Conservation (phyloP, 2,888 invertebrate genomes). For the Acheta domesticus region DNA sequence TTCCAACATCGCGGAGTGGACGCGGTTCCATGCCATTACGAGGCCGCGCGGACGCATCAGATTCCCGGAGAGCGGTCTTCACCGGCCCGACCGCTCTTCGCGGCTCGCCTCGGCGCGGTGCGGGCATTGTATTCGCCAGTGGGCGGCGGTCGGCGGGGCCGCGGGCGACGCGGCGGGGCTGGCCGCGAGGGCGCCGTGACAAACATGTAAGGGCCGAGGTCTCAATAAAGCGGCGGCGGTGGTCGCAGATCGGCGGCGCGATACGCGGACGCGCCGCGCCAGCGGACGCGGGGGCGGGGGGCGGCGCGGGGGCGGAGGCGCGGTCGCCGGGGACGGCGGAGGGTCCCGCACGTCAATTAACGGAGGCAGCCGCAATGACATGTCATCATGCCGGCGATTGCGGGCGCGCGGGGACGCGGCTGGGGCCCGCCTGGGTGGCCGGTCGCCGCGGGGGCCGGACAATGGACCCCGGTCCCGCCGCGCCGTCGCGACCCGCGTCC, state of each 20-base stretch:
- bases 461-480: background rate
- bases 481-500: background rate
- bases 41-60: background rate
- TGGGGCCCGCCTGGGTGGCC: background rate
- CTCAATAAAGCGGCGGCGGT: constrained; percentile 11
- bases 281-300: background rate
- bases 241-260: constrained; percentile 4
- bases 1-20: background rate
- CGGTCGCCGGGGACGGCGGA: background rate
- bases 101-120: background rate
- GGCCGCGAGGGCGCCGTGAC: constrained; percentile 11
- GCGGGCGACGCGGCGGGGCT: no score
- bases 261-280: background rate
- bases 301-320: background rate
- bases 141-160: background rate
- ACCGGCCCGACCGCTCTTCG: background rate
- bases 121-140: constrained; percentile 1
- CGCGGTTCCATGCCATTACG: background rate
- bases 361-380: constrained; percentile 9
- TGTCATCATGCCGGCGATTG: constrained; percentile 12
- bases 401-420: background rate
- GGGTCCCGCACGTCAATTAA: constrained; percentile 6
- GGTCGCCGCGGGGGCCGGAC: background rate
- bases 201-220: constrained; percentile 18
- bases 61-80: background rate